Evolutionary conservation across 2,797 vertebrate species (phyloP).

Genomic region (Typhlichthys subterraneus): DNA sequence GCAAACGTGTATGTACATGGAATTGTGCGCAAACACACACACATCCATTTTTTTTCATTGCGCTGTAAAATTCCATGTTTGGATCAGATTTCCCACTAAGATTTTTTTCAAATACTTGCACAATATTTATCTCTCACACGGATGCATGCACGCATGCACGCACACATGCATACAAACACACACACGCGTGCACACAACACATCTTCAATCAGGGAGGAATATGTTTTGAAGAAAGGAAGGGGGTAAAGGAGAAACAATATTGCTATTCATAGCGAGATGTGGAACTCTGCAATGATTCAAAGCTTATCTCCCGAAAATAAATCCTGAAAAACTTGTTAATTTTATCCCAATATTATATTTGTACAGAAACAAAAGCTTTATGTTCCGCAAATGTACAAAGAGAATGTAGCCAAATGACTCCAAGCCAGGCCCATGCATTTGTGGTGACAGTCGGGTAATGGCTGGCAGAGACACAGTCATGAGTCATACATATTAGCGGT

Average conservation of each 20-base stretch:
- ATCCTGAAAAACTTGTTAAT: conserved; percentile 6
- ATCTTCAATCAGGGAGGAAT: background rate
- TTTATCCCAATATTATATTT: conserved; percentile 41
- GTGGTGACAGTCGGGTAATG: conserved; percentile 45
- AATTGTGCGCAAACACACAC: background rate
- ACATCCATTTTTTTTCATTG: background rate
- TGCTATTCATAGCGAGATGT: too few species aligned
- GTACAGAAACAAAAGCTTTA: conserved; percentile 46
- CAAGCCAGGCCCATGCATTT: conserved; percentile 49
- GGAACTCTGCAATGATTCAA: background rate
- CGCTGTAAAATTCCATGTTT: background rate
- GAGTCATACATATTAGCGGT: conserved; percentile 47
- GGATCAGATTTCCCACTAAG: background rate
- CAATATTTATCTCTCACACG: background rate
- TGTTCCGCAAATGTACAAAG: conserved; percentile 46
- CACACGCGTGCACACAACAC: background rate
- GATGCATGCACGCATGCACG: background rate
- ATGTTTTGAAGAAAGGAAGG: too few species aligned
- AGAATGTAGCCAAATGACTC: conserved; percentile 49
- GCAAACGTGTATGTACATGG: background rate
- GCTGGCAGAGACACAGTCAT: conserved; percentile 32
- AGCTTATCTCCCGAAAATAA: conserved; percentile 11
- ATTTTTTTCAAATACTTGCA: conserved; percentile 1
- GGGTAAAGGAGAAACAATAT: too few species aligned
- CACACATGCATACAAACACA: background rate